These are phyloP conservation scores for Drosophila sordidapex DNA, from an alignment of 2,888 invertebrate genomes.

Conservation along the genomic window DNA sequence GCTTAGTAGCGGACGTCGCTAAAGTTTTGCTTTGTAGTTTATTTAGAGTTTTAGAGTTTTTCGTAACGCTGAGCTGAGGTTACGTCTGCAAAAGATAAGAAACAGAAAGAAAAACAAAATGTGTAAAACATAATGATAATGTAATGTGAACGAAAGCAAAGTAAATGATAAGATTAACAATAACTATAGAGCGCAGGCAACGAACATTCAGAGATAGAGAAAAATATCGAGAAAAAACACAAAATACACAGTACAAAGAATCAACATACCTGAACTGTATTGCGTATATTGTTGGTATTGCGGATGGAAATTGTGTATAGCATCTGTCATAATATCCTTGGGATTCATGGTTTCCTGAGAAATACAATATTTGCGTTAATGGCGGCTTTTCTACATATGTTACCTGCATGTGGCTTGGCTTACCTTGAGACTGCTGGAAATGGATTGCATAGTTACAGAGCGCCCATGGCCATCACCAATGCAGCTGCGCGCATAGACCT, in stretches of 20 bases:
- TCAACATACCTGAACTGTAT: constrained; percentile 94
- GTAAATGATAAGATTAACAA: constrained; percentile 53
- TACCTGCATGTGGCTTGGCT: neutral
- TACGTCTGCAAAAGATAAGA: constrained; percentile 92
- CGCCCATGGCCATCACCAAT: constrained; percentile 94
- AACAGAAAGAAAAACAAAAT: constrained; percentile 71
- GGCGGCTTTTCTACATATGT: constrained; percentile 1
- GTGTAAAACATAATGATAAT: constrained; percentile 63
- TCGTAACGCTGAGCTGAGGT: constrained; percentile 96
- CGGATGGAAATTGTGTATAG: constrained; percentile 99
- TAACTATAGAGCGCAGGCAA: constrained; percentile 49
- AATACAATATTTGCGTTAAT: constrained; percentile 35
- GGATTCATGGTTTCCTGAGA: constrained; percentile 97
- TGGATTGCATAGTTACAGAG: constrained; percentile 99
- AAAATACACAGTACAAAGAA: constrained; percentile 17
- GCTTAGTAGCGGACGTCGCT: constrained; percentile 61
- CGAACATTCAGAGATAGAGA: constrained; percentile 51
- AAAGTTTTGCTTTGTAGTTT: constrained; percentile 46
- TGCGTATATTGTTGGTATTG: constrained; percentile 99
- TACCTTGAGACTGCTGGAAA: constrained; percentile 98
- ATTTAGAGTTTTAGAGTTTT: constrained; percentile 89
- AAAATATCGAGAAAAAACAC: constrained; percentile 9
- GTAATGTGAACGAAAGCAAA: constrained; percentile 48
- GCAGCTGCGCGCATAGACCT: constrained; percentile 91
- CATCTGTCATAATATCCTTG: constrained; percentile 99